Conservation (phyloP, 2,113 vertebrate genomes). For the Tretioscincus oriximinensis region DNA sequence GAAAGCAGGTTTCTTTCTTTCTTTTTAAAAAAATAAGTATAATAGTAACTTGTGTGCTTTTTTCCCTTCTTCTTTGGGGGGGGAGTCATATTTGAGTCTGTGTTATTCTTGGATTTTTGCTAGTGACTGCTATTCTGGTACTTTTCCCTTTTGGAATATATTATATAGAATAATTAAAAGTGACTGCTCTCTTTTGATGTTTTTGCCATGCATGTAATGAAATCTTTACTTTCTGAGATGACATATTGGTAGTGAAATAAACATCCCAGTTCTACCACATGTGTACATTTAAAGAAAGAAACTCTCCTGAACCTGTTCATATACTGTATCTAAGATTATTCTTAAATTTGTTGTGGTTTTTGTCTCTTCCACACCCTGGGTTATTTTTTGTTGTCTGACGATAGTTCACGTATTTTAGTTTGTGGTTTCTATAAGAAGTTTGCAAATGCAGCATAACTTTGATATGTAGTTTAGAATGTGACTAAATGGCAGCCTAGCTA, state of each 20-base stretch:
- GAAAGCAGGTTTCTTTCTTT: not conserved
- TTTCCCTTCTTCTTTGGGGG: not conserved
- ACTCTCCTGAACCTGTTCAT: constrained; percentile 16
- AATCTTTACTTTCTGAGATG: constrained; percentile 31
- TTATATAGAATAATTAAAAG: constrained; percentile 32
- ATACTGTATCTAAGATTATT: constrained; percentile 25
- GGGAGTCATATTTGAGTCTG: constrained; percentile 18
- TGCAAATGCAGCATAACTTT: constrained; percentile 39
- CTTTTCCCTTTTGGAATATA: constrained; percentile 20
- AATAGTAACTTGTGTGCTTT: not conserved
- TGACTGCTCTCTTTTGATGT: constrained; percentile 27
- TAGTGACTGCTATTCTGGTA: constrained; percentile 29
- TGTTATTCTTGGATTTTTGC: constrained; percentile 26
- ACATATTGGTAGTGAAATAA: constrained; percentile 27
- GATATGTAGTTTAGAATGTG: constrained; percentile 35
- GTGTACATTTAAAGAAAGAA: constrained; percentile 20
- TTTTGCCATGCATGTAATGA: constrained; percentile 26
- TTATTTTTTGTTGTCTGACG: constrained; percentile 33
- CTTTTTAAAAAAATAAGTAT: not conserved
- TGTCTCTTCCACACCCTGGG: constrained; percentile 22
- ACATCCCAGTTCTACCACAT: constrained; percentile 20
- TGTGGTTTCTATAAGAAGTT: constrained; percentile 36
- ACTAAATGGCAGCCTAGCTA: constrained; percentile 23
- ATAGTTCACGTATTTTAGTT: constrained; percentile 23
- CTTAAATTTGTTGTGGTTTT: constrained; percentile 38